Base-by-base conservation (phyloP, 2,888 invertebrate genomes). In the Dolichopus griseipennis region DNA sequence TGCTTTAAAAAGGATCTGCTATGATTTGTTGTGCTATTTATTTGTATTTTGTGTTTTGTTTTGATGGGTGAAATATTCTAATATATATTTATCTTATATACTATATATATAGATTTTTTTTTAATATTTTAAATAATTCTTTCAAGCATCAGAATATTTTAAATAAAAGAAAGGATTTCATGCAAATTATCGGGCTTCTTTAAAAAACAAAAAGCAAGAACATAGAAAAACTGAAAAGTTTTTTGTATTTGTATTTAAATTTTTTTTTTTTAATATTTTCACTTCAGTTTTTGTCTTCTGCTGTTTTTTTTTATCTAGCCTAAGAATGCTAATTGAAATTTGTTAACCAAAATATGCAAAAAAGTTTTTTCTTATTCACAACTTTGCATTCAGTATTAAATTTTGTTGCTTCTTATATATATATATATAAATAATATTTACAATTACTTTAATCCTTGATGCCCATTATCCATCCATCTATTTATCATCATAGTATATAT, bases 271-370 rank as follows among this genome's bases (percentile, higher is more conserved):
- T 52, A 52, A 6, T 52, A n/a, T 52, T 52, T 52, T 41, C 6
- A 52, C 6, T 52, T n/a, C n/a, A n/a, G n/a, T n/a, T n/a, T n/a
- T n/a, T n/a, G n/a, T n/a, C n/a, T n/a, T n/a, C 15, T 52, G 15
- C 6, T 52, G 27, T 27, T 27, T 27, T 52, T 3, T 52, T 52
- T 18, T 52, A 18, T 18, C 15, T 52, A 2, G 52, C 18, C 15
- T 12, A 63, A 63, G 63, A 63, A 63, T 27, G 63, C 63, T 63
- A 63, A 63, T 63, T 63, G 63, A 63, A 63, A 63, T 27, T 63
- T 63, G 63, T 63, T 63, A 63, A 63, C 22, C 63, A 63, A 63
- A 63, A 63, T 63, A 63, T 63, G 63, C 63, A 63, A 63, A 63
- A 63, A 15, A 63, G 27, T 52, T 52, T 18, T 52, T 52, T 52